These are phyloP conservation scores for Isurus oxyrinchus DNA, from an alignment of 2,113 vertebrate species.

Conservation along the genomic window DNA sequence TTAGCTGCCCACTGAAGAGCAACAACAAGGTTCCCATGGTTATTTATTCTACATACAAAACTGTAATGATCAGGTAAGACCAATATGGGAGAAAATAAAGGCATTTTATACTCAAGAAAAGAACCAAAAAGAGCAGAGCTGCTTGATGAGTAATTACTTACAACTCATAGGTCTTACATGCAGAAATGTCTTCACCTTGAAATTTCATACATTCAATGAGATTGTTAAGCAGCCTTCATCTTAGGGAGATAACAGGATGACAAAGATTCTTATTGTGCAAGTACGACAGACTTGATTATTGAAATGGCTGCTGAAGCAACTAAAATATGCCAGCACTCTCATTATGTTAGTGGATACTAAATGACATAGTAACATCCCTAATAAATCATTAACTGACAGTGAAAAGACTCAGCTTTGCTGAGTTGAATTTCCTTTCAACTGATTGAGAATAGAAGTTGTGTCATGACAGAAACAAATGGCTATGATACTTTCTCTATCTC, in stretches of 20 bases:
- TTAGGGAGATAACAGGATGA: constrained; percentile 3
- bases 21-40: neutral
- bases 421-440: neutral
- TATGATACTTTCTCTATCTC: neutral
- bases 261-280: neutral
- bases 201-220: neutral
- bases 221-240: neutral
- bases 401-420: neutral
- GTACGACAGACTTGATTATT: neutral
- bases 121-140: neutral
- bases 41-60: neutral
- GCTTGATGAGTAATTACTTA: neutral
- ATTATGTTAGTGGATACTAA: neutral
- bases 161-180: neutral
- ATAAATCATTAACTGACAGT: constrained; percentile 4
- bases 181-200: neutral
- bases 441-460: neutral
- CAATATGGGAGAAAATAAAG: neutral
- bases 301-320: neutral
- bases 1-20: neutral
- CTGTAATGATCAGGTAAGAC: neutral
- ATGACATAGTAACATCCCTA: neutral
- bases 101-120: neutral
- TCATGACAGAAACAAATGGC: neutral
- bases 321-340: neutral